Evolutionary conservation across 37 sponge, comb jelly and placozoan species (phyloP).

Genomic region (Aphrocallistes beatrix): DNA sequence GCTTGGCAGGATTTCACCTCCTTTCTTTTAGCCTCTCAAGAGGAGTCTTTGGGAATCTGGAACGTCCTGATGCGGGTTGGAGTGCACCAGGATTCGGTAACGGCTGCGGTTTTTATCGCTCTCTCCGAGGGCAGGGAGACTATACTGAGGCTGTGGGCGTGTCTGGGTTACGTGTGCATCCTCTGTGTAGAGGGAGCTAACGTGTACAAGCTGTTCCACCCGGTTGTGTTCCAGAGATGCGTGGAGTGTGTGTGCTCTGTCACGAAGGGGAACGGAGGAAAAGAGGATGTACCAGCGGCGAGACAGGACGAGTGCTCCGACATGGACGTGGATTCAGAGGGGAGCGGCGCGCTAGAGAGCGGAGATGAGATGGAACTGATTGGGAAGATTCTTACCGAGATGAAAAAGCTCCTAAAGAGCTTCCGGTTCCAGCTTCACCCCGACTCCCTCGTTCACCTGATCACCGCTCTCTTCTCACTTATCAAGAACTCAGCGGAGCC

Average conservation of each 20-base stretch:
- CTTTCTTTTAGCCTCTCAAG: neutral
- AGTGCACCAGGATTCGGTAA: neutral
- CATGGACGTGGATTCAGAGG: neutral
- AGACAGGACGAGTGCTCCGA: neutral
- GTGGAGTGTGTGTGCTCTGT: neutral
- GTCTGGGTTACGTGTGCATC: neutral
- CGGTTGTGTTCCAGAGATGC: neutral
- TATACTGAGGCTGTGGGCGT: neutral
- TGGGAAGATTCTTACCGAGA: neutral
- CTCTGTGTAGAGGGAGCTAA: neutral
- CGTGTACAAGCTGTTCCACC: neutral
- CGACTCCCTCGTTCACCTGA: neutral
- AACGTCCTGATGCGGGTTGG: neutral
- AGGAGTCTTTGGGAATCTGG: neutral
- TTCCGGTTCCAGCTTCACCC: neutral
- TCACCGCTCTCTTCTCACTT: neutral
- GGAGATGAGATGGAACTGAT: neutral
- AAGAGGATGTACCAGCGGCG: neutral
- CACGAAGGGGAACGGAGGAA: neutral
- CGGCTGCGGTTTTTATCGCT: neutral
- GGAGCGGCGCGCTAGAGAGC: neutral
- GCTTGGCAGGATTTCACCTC: neutral
- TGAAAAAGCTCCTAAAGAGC: neutral
- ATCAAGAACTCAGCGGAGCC: neutral
- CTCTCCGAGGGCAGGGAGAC: neutral